A percentile compares a stretch with the other conserved stretches of the same genome.
Evolutionary conservation across 2,888 invertebrate genomes (phyloP).

Genomic region (Eretmocerus hayati): DNA sequence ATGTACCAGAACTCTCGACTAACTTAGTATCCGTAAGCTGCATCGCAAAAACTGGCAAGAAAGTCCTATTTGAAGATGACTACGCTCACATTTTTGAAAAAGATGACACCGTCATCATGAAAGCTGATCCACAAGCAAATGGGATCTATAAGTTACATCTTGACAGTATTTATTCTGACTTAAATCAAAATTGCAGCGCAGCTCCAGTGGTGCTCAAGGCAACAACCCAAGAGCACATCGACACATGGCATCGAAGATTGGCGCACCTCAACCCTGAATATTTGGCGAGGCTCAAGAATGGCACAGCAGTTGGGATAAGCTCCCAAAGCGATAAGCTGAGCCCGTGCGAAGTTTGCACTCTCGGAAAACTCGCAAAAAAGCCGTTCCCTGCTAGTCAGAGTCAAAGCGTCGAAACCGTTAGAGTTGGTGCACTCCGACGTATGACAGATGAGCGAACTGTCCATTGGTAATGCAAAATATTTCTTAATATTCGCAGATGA

Average conservation of each 20-base stretch:
- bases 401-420: background rate
- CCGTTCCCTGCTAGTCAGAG: background rate
- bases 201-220: background rate
- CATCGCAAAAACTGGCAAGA: background rate
- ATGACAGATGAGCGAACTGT: background rate
- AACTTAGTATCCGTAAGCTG: background rate
- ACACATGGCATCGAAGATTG: conserved; percentile 1
- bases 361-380: background rate
- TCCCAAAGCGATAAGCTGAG: background rate
- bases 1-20: background rate
- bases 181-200: background rate
- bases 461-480: background rate
- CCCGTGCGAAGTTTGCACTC: background rate
- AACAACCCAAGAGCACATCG: background rate
- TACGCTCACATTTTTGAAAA: background rate
- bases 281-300: background rate
- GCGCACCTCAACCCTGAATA: background rate
- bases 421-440: background rate
- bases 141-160: no score
- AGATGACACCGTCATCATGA: background rate
- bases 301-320: background rate
- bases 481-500: background rate
- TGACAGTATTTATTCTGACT: no score
- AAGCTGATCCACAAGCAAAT: background rate
- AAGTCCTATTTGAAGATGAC: background rate